Conservation (phyloP, 2,797 vertebrate species). For the Gouania willdenowi region DNA sequence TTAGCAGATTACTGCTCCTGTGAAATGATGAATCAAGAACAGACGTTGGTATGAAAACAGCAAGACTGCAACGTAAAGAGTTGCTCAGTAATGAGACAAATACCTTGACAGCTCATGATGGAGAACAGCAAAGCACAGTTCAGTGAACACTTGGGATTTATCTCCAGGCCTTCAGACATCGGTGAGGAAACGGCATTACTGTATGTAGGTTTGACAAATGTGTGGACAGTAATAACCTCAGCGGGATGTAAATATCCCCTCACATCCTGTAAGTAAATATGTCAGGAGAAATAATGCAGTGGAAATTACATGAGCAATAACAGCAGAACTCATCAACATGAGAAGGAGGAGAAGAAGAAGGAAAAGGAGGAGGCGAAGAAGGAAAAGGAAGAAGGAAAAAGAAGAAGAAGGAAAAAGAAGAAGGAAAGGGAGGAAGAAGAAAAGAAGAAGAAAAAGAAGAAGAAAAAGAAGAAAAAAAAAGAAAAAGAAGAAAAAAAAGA, state of each 20-base stretch:
- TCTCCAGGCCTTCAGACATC: conserved; percentile 30
- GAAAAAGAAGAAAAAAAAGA: background rate
- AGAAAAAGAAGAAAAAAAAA: background rate
- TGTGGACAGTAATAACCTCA: conserved; percentile 4
- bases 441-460: background rate
- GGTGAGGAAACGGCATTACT: conserved; percentile 14
- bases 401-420: background rate
- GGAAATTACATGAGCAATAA: background rate
- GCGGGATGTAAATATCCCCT: conserved; percentile 6
- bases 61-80: conserved; percentile 68
- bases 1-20: conserved; percentile 53
- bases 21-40: conserved; percentile 45
- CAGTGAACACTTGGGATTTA: conserved; percentile 47
- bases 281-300: background rate
- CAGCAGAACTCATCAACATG: background rate
- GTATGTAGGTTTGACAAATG: conserved; percentile 11
- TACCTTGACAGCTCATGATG: conserved; percentile 61
- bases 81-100: conserved; percentile 69
- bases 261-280: conserved; percentile 13
- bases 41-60: conserved; percentile 41
- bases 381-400: background rate
- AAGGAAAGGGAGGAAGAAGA: background rate
- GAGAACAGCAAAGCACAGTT: conserved; percentile 42
- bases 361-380: background rate
- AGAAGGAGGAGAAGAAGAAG: conserved; percentile 1